Conservation (phyloP, 1,140 invertebrate species). For the Diuraphis noxia region DNA sequence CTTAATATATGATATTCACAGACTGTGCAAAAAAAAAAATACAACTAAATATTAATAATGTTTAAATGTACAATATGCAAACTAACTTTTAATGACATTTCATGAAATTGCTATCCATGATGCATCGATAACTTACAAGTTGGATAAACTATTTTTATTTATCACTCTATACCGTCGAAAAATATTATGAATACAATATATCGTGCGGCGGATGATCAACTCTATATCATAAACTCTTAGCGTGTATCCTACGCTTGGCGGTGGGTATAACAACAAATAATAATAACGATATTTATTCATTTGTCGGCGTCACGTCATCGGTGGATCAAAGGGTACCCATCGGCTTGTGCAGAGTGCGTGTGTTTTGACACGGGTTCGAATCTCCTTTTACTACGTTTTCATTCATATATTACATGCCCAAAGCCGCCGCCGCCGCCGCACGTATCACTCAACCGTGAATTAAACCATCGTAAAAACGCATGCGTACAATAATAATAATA, state of each 20-base stretch:
- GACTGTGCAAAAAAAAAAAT: background rate
- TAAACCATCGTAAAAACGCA: background rate
- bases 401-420: conserved; percentile 23
- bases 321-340: conserved; percentile 39
- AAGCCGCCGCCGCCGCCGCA: conserved; percentile 27
- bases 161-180: background rate
- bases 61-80: background rate
- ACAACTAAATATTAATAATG: background rate
- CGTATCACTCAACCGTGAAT: conserved; percentile 36
- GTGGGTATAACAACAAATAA: background rate
- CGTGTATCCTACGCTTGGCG: background rate
- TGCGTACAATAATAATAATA: background rate
- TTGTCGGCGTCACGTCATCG: conserved; percentile 48
- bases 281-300: conserved; percentile 32
- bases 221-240: background rate
- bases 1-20: background rate
- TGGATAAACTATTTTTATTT: background rate
- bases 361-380: conserved; percentile 36
- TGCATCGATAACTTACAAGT: background rate
- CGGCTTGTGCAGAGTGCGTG: background rate
- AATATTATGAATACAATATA: background rate
- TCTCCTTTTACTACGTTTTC: conserved; percentile 38
- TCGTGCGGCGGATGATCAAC: background rate
- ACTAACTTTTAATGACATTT: background rate
- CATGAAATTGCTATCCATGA: background rate